Evolutionary conservation across 2,797 vertebrate species (phyloP), one percentile per base, ranked within the genome.

Genomic region (Microcaecilia unicolor): DNA sequence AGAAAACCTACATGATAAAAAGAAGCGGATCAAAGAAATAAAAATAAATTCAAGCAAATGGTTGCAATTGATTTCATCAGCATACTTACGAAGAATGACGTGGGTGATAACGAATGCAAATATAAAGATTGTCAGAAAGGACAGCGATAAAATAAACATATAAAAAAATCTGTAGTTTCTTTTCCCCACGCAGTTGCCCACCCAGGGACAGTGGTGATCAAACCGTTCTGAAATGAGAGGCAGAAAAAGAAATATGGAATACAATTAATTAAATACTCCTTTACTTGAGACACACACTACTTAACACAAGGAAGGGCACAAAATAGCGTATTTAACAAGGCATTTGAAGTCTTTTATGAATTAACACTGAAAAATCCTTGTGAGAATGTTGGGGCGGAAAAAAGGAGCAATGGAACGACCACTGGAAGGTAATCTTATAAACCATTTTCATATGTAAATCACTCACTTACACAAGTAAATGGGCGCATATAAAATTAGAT

Each of bases 151-250:
- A 85, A 98, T 97, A 85, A 98, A 98, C 93, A 98, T 94, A 84
- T 97, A 98, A 91, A 98, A 98, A 88, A 93, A 98, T 67, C 94
- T 90, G 88, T 97, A 98, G 91, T 98, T 98, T 86, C 94, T 92
- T 85, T 90, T 91, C 67, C 93, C 94, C 67, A 98, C 93, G 72
- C 93, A 98, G 90, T 98, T 98, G 64, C 94, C 94, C 79, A 98
- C 94, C 94, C 94, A 98, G 58, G 94, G 94, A 87, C 94, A 98
- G 84, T 98, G 94, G 81, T 98, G 94, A 81, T 98, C 93, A 66
- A 97, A 97, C 44, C 92, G 91, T 76, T 97, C 94, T 97, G 89
- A 71, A 81, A 82, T 63, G 78, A 75, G 74, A 83, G 58, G 67
- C 53, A 83, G 63, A 77, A 67, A 65, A 6, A 34, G 34, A 64